A percentile compares a stretch with the other conserved stretches of the same genome.
phyloP scores from a whole-genome alignment of 35 echinoderm and acorn worm genomes.

The Lytechinus variegatus region DNA sequence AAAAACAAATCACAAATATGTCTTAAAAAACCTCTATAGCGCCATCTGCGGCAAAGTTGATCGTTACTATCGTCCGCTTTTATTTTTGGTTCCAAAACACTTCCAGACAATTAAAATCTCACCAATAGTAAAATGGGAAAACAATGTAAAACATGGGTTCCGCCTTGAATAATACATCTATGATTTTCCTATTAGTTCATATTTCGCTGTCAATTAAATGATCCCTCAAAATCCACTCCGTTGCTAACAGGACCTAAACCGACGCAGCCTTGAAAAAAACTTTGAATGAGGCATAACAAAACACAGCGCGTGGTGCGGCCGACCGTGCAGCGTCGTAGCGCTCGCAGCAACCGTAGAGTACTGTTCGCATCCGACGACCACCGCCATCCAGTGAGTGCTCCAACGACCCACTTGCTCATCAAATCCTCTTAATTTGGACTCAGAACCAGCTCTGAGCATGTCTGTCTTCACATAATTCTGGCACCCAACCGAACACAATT shows the following conservation, averaged over 20 bases:
- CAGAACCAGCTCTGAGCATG: not conserved
- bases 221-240: not conserved
- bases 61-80: not conserved
- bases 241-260: not conserved
- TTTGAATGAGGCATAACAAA: not conserved
- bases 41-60: not conserved
- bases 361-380: not conserved
- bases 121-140: not conserved
- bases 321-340: not conserved
- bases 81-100: not conserved
- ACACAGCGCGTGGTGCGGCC: not conserved
- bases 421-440: not conserved
- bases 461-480: slow-evolving; percentile 3
- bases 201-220: not conserved
- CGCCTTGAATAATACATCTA: not conserved
- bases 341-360: slow-evolving; percentile 2
- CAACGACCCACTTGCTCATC: not conserved
- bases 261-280: not conserved
- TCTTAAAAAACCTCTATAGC: no score
- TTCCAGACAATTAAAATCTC: not conserved
- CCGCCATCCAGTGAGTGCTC: not conserved
- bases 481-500: not conserved
- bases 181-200: not conserved
- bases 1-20: no score
- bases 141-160: not conserved